These are phyloP conservation scores for Amphiura filiformis DNA, from an alignment of 35 echinoderm and acorn worm species.

Conservation along the genomic window DNA sequence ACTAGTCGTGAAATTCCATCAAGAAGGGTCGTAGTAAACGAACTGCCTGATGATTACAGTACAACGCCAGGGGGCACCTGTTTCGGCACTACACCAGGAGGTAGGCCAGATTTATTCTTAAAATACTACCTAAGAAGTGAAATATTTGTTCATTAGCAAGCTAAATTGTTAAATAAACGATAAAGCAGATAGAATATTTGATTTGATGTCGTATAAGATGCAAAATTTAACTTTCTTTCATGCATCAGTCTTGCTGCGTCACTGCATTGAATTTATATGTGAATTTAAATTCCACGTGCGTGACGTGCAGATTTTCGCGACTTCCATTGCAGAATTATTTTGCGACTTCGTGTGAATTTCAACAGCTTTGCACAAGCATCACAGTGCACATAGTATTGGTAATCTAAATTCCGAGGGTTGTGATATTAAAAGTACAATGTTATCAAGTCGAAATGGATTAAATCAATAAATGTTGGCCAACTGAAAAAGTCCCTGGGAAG, in stretches of 20 bases:
- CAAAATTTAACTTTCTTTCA: background rate
- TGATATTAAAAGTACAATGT: no score
- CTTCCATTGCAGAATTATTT: no score
- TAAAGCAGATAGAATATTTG: background rate
- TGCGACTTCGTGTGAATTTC: no score
- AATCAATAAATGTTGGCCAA: no score
- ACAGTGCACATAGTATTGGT: no score
- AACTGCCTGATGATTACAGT: constrained; percentile 83
- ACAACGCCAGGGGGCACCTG: constrained; percentile 93
- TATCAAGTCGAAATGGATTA: no score
- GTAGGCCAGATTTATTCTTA: constrained; percentile 19
- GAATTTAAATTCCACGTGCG: no score
- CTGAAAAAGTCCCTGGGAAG: no score
- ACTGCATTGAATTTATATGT: no score
- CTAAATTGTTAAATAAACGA: background rate
- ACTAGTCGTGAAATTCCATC: constrained; percentile 85
- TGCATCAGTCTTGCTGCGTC: background rate
- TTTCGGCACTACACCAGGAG: constrained; percentile 95
- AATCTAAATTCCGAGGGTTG: no score
- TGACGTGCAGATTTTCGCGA: no score
- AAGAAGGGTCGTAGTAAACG: constrained; percentile 55
- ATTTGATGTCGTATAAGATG: background rate
- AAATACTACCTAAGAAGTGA: background rate
- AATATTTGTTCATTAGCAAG: background rate
- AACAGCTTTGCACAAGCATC: no score